A percentile compares a stretch with the other conserved stretches of the same genome.
These are phyloP conservation scores for Mactromeris polynyma DNA, from an alignment of 2,888 invertebrate genomes.

Conservation along the genomic window DNA sequence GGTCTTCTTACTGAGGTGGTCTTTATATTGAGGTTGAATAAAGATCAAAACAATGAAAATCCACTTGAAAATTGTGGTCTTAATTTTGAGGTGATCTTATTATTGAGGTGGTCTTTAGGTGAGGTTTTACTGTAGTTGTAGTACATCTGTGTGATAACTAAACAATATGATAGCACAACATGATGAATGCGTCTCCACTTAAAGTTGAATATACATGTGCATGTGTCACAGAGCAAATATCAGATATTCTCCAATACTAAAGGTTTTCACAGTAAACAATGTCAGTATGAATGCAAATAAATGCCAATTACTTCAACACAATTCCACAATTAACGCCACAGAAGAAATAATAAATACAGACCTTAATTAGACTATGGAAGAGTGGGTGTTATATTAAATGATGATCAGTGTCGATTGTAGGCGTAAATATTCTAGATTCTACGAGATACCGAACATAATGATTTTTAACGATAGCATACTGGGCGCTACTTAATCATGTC, in stretches of 20 bases:
- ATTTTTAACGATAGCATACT: background rate
- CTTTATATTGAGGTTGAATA: no score
- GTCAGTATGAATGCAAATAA: background rate
- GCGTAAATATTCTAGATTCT: background rate
- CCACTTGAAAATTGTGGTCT: no score
- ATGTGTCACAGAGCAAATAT: no score
- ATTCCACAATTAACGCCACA: background rate
- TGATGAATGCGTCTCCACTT: no score
- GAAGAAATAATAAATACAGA: background rate
- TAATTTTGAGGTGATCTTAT: no score
- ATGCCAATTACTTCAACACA: background rate
- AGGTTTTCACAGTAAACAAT: background rate
- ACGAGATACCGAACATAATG: background rate
- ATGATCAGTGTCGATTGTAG: background rate
- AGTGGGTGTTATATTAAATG: background rate
- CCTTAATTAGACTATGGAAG: background rate
- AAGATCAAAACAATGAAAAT: no score
- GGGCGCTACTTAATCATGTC: background rate
- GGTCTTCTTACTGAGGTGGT: no score
- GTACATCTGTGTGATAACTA: no score
- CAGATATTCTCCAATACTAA: background rate
- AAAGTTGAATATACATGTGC: no score
- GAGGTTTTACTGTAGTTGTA: no score
- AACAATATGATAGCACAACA: no score
- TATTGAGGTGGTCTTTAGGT: no score